Percentiles rank a stretch among this genome's conserved stretches.
Conservation (phyloP, 2,113 vertebrate genomes). For the Cettia cetti region DNA sequence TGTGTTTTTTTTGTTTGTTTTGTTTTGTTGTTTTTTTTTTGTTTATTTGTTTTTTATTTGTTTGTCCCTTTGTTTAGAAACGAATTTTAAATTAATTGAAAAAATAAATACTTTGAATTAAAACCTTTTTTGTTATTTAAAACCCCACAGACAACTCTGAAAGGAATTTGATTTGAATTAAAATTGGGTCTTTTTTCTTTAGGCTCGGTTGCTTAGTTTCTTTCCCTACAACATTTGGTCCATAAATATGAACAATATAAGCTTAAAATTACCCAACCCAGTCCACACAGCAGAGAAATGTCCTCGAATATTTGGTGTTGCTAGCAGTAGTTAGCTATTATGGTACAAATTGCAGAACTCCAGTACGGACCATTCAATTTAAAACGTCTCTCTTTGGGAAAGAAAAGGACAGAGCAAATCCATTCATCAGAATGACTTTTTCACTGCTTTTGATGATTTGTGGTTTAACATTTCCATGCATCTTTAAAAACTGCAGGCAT, state of each 20-base stretch:
- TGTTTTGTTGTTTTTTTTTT: no score
- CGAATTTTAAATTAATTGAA: not conserved
- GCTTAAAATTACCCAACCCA: not conserved
- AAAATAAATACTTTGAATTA: not conserved
- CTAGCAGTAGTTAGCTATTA: not conserved
- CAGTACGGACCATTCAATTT: not conserved
- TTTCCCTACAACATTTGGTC: not conserved
- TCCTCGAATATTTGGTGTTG: not conserved
- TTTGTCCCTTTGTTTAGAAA: not conserved
- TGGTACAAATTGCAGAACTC: not conserved
- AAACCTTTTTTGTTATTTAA: not conserved
- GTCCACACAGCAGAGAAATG: not conserved
- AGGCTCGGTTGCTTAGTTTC: not conserved
- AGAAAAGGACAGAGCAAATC: not conserved
- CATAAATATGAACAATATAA: not conserved
- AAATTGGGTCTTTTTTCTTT: not conserved
- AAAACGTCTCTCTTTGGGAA: not conserved
- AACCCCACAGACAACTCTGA: not conserved
- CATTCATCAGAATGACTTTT: not conserved
- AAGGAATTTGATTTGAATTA: not conserved
- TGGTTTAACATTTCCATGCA: conserved; percentile 12
- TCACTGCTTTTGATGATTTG: not conserved
- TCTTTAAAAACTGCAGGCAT: not conserved
- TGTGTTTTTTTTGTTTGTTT: not conserved
- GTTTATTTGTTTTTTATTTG: not conserved